These are phyloP conservation scores for Stenodema calcarata DNA, from an alignment of 2,888 invertebrate species.

Conservation along the genomic window DNA sequence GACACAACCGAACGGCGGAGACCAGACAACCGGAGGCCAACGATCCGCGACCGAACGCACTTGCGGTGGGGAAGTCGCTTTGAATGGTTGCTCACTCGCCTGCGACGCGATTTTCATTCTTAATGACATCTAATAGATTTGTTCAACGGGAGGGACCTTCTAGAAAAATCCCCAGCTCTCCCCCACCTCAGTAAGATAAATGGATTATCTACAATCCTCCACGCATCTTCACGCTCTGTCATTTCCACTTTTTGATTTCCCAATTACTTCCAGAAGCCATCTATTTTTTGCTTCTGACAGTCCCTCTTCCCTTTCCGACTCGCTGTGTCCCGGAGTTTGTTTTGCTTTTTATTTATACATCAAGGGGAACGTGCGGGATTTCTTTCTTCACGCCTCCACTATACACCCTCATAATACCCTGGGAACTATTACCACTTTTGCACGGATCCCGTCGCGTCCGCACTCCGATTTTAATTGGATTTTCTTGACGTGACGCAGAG, in stretches of 20 bases:
- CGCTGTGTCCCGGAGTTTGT: neutral
- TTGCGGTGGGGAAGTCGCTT: constrained; percentile 40
- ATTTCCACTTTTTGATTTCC: constrained; percentile 52
- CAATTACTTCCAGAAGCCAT: constrained; percentile 50
- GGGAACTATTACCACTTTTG: neutral
- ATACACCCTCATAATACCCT: constrained; percentile 2
- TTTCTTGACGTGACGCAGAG: neutral
- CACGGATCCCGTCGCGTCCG: neutral
- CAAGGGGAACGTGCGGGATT: constrained; percentile 18
- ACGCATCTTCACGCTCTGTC: constrained; percentile 52
- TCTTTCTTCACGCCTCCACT: constrained; percentile 5
- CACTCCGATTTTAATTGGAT: neutral
- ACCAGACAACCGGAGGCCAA: neutral
- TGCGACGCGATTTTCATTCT: constrained; percentile 38
- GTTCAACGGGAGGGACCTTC: constrained; percentile 9
- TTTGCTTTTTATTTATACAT: constrained; percentile 37
- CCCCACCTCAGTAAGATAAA: constrained; percentile 26
- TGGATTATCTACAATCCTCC: constrained; percentile 50
- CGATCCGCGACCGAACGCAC: constrained; percentile 15
- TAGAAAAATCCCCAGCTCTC: neutral
- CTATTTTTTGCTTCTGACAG: constrained; percentile 42
- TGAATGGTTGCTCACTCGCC: constrained; percentile 45
- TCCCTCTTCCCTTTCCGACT: neutral
- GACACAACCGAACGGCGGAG: neutral
- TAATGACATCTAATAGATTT: constrained; percentile 52